These are phyloP conservation scores for Glossophaga mutica DNA, from an alignment of 2,797 vertebrate genomes.

Conservation along the genomic window DNA sequence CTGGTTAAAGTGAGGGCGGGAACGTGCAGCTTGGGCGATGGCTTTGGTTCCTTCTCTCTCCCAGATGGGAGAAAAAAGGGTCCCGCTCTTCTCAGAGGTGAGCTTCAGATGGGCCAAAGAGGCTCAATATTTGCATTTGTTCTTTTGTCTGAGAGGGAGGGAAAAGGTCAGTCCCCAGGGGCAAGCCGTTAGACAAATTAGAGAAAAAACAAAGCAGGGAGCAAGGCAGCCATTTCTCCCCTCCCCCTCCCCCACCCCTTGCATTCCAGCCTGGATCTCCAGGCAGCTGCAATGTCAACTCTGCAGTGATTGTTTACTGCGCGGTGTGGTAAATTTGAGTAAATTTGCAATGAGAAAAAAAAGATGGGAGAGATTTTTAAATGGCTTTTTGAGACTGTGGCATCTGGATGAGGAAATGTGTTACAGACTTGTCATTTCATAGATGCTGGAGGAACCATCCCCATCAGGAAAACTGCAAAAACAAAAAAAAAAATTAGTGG, in stretches of 20 bases:
- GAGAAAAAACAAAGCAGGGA: background rate
- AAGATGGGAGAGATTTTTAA: background rate
- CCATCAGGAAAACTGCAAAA: background rate
- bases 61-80: background rate
- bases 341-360: background rate
- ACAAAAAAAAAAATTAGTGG: background rate
- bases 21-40: background rate
- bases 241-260: background rate
- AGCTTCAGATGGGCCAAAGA: background rate
- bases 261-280: background rate
- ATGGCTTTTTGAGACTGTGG: background rate
- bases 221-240: background rate
- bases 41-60: background rate
- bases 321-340: background rate
- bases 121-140: background rate
- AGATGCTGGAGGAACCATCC: background rate
- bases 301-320: background rate
- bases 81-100: background rate
- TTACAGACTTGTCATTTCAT: background rate
- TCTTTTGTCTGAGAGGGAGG: background rate
- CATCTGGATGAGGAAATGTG: background rate
- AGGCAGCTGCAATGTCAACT: background rate
- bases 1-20: background rate
- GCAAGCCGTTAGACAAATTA: background rate
- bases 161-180: background rate